Conservation (phyloP, 2,113 vertebrate genomes). For the Phrynosoma blainvillii region DNA sequence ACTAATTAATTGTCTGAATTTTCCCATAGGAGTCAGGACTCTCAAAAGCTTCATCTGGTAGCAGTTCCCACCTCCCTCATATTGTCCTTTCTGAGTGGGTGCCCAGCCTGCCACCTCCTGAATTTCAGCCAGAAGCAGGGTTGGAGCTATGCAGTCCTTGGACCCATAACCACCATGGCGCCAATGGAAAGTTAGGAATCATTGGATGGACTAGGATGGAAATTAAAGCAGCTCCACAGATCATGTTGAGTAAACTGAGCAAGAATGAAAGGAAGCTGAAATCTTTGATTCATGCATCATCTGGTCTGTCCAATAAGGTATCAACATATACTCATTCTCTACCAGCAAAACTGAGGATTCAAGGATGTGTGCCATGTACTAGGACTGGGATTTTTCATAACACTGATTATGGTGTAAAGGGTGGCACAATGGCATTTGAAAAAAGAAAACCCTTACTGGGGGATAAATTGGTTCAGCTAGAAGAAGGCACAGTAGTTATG, state of each 20-base stretch:
- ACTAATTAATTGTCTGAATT: conserved; percentile 63
- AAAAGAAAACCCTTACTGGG: conserved; percentile 34
- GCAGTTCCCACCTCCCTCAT: conserved; percentile 78
- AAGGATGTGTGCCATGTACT: not conserved
- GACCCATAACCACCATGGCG: not conserved
- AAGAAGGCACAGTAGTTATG: conserved; percentile 40
- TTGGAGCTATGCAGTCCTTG: not conserved
- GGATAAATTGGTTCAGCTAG: conserved; percentile 31
- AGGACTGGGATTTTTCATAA: rapidly evolving
- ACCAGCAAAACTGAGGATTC: not conserved
- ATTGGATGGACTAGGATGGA: not conserved
- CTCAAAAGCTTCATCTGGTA: conserved; percentile 50
- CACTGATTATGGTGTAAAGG: rapidly evolving
- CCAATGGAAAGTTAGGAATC: not conserved
- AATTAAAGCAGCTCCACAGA: not conserved
- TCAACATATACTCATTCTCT: rapidly evolving
- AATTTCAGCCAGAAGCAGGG: conserved; percentile 55
- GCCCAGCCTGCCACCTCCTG: conserved; percentile 70
- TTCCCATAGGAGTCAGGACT: conserved; percentile 56
- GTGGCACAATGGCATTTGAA: conserved; percentile 53
- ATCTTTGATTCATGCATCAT: rapidly evolving
- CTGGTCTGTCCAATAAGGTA: not conserved
- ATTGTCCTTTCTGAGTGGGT: conserved; percentile 85
- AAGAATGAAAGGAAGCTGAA: not conserved
- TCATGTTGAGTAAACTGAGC: not conserved